Conservation (phyloP, 2,797 vertebrate genomes). For the Heterohyrax brucei region DNA sequence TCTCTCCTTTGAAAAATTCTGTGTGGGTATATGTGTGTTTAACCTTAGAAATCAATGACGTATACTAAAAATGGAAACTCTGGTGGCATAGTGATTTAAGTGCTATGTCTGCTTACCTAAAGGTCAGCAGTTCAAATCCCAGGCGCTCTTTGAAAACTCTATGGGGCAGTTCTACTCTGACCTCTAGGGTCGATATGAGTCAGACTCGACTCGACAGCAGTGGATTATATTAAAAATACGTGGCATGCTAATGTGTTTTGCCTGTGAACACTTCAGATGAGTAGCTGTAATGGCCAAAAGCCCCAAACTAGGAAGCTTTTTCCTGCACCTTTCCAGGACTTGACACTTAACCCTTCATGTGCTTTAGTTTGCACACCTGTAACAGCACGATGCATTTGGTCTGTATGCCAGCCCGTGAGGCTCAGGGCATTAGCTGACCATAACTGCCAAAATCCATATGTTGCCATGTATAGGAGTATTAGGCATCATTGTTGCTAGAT, state of each 20-base stretch:
- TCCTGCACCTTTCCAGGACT: slow-evolving; percentile 21
- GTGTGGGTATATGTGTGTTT: background rate
- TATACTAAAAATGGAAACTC: background rate
- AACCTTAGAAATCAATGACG: slow-evolving; percentile 31
- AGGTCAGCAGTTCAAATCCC: too few relatives aligned
- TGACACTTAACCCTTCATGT: slow-evolving; percentile 18
- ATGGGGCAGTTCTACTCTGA: too few relatives aligned
- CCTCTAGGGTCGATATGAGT: too few relatives aligned
- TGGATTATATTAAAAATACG: background rate
- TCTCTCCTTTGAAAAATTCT: slow-evolving; percentile 35
- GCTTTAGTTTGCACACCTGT: background rate
- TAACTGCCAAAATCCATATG: background rate
- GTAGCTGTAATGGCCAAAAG: background rate
- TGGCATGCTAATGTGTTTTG: background rate
- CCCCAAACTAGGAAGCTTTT: slow-evolving; percentile 17
- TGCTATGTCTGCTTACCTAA: too few relatives aligned
- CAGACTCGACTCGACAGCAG: too few relatives aligned
- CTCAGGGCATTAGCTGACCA: background rate
- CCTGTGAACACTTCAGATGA: slow-evolving; percentile 53
- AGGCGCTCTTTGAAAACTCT: too few relatives aligned
- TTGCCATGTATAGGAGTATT: background rate
- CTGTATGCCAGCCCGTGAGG: background rate
- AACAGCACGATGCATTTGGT: background rate
- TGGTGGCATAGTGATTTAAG: too few relatives aligned
- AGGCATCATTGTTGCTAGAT: background rate